Evolutionary conservation across 2,888 invertebrate species (phyloP), one percentile per base, ranked within the genome.

Genomic region (Gryllus longicercus): DNA sequence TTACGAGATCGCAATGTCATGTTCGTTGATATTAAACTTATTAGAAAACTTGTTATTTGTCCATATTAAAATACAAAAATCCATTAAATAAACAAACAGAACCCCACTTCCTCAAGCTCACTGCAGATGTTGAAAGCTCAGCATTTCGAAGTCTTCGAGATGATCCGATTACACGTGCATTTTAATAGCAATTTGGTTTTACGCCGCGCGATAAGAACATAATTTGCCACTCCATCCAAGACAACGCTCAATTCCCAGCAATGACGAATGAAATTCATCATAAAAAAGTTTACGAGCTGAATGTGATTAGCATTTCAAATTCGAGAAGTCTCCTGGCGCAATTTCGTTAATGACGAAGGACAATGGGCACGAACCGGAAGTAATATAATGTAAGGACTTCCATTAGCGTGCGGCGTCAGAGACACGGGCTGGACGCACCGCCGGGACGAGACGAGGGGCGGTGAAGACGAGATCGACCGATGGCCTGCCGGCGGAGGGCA

Each of bases 221-320:
- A 63, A 63, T 63, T 63, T 63, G 63, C 63, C n/a, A 63, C 63
- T 14, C n/a, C 63, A n/a, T 63, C 63, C 63, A n/a, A 63, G 63
- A 63, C 63, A 63, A 63, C 63, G n/a, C 63, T 63, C 63, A 63
- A 63, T 63, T 63, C 63, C 63, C 8, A 18, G 63, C 63, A 63
- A 63, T 63, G 63, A 63, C 63, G 63, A 63, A 63, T 63, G 63
- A 63, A 63, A 63, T 63, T 63, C 63, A n/a, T 63, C 63, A 63
- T 63, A 63, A 63, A 63, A 63, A 63, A 63, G 63, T 63, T 63
- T 63, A 63, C 63, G 63, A 63, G 63, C 5, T 63, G 63, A 63
- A 63, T 63, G 63, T 11, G 14, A 63, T 63, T 63, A 63, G 63
- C 14, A 63, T 63, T 63, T 63, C 63, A 63, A 63, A 63, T 63